phyloP scores from a whole-genome alignment of 2,113 vertebrate species.

The Cricetomys ansorgei region DNA sequence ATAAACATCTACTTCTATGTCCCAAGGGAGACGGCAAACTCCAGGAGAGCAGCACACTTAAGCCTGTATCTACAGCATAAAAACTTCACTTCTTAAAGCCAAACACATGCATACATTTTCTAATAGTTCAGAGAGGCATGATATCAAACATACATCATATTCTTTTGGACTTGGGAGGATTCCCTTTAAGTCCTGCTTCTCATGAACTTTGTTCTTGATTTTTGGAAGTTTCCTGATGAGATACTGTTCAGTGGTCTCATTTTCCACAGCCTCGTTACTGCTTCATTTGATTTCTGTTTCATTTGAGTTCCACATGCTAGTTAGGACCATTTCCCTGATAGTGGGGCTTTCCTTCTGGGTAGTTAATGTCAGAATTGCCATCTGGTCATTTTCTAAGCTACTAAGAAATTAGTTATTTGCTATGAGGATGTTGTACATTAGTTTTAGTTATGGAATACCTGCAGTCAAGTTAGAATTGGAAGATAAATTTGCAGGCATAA shows the following conservation, averaged over 20 bases:
- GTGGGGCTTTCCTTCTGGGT: background rate
- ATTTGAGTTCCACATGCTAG: too few species aligned
- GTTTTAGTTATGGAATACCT: slow-evolving; percentile 3
- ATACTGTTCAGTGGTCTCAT: background rate
- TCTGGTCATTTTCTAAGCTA: background rate
- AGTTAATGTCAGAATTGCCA: background rate
- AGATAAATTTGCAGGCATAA: background rate
- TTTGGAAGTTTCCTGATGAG: background rate
- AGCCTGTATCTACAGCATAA: background rate
- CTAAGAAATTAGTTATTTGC: slow-evolving; percentile 55
- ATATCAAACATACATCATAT: background rate
- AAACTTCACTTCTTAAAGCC: slow-evolving; percentile 45
- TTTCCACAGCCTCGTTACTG: background rate
- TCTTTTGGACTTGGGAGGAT: background rate
- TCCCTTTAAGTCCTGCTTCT: background rate
- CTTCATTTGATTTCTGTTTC: slow-evolving; percentile 44
- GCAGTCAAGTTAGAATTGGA: slow-evolving; percentile 8
- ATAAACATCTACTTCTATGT: background rate
- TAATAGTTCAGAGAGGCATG: slow-evolving; percentile 33
- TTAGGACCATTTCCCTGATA: slow-evolving; percentile 7
- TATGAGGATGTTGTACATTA: background rate
- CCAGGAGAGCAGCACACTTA: background rate
- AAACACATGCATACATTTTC: background rate
- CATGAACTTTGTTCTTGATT: slow-evolving; percentile 6
- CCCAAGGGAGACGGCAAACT: background rate